Evolutionary conservation across 2,797 vertebrate species (phyloP).

Genomic region (Rhynchotus rufescens): DNA sequence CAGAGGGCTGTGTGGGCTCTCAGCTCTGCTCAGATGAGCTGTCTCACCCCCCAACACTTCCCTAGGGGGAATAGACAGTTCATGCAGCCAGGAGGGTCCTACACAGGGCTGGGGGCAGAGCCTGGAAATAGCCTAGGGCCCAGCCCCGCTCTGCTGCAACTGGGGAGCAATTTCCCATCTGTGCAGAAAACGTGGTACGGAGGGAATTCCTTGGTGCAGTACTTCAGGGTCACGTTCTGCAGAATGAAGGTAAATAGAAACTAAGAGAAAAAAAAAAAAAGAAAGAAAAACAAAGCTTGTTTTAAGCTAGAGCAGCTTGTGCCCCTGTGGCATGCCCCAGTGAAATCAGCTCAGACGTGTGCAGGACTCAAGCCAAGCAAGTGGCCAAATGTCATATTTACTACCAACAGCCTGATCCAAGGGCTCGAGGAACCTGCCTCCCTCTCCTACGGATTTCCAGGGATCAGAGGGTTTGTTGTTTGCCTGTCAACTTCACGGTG

Average conservation of each 20-base stretch:
- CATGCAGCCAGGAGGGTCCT: background rate
- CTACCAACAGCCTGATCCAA: background rate
- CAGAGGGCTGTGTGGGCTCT: fast-evolving
- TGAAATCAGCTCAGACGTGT: background rate
- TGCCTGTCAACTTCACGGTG: background rate
- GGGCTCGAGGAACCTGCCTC: background rate
- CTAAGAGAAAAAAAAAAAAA: background rate
- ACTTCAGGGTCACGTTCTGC: background rate
- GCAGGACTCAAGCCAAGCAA: background rate
- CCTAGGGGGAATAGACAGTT: too few species aligned
- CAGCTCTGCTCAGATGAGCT: background rate
- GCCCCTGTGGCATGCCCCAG: background rate
- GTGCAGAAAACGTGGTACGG: background rate
- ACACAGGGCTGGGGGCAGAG: background rate
- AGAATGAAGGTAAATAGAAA: background rate
- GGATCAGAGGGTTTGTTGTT: background rate
- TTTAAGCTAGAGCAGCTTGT: background rate
- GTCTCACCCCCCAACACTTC: background rate
- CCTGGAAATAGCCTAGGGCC: background rate
- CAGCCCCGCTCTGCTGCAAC: background rate
- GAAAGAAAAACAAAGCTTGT: too few species aligned
- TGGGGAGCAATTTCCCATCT: background rate
- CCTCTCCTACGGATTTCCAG: background rate
- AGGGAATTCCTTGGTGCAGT: background rate
- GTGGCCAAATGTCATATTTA: background rate